Percentiles rank a stretch among this genome's conserved stretches.
Conservation (phyloP, 1,140 invertebrate species). For the Brachionus asplanchnoidis region DNA sequence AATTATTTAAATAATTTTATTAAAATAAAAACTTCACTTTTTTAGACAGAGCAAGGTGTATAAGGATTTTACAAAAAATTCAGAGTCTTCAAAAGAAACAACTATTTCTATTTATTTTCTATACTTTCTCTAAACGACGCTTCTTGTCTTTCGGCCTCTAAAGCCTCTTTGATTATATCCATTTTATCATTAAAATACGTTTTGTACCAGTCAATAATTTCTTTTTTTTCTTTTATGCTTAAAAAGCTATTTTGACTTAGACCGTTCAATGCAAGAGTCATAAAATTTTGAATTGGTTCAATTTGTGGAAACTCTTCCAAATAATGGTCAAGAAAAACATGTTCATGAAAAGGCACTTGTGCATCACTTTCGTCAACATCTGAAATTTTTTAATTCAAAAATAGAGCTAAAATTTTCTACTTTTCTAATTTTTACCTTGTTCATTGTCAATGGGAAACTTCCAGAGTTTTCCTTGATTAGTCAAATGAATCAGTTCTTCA, state of each 20-base stretch:
- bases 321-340: constrained; percentile 38
- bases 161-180: constrained; percentile 26
- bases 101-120: neutral
- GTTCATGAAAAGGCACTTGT: constrained; percentile 20
- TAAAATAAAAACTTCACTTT: neutral
- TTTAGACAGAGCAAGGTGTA: neutral
- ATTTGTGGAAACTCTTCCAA: constrained; percentile 24
- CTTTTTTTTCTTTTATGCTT: constrained; percentile 20
- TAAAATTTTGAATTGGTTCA: constrained; percentile 24
- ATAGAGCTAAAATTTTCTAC: neutral
- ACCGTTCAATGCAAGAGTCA: neutral
- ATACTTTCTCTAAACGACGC: neutral
- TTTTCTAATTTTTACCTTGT: constrained; percentile 66
- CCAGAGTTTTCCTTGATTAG: constrained; percentile 88
- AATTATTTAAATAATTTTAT: neutral
- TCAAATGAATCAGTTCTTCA: constrained; percentile 86
- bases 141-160: constrained; percentile 6
- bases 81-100: neutral
- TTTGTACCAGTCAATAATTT: constrained; percentile 25
- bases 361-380: neutral
- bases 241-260: constrained; percentile 19
- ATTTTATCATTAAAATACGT: constrained; percentile 36
- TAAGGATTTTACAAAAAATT: neutral
- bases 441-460: constrained; percentile 96
- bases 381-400: neutral